Base-by-base conservation (phyloP, 2,888 invertebrate species). In the Amphipoea oculea region DNA sequence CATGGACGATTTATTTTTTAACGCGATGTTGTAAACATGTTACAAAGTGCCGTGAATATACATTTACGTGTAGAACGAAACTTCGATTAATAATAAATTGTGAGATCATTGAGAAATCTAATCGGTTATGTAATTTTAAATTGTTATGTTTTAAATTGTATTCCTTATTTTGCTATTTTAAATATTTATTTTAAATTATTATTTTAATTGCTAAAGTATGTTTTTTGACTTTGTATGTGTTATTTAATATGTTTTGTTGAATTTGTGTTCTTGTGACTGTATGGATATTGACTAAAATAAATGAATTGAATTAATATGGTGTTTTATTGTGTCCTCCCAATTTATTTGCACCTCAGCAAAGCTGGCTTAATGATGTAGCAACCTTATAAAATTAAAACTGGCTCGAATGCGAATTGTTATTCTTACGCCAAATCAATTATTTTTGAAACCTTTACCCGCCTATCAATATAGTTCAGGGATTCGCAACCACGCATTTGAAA, bases 1-100 rank as follows among this genome's bases (percentile, higher is more conserved):
- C 60, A 70, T 70, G 48, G 45, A 45, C n/a, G 60, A 62, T 76
- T 65, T 51, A 60, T 76, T 74, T 79, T 84, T 81, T 66, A 66
- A 73, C 69, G 68, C 29, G 20, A 0, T 54, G 7, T 62, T 67
- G 67, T 76, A 74, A 73, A 79, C 48, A 57, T 60, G 51, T 67
- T 36, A 40, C n/a, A 65, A 60, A 70, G 14, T 57, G 36, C 66
- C 42, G n/a, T 57, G 54, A 73, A 73, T 14, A 73, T 14, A 48
- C 12, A 63, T 67, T 81, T 62, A 73, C 23, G 7, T 62, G 51
- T 63, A 29, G 29, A 36, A 48, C 54, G 36, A 63, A 48, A 51
- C 23, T 42, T 48, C 29, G 23, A 60, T 63, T 40, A 14, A 17
- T 72, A 48, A 51, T 48, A 60, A 60, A 40, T 57, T 57, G 29